A percentile compares a stretch with the other conserved stretches of the same genome.
Evolutionary conservation across 2,113 vertebrate species (phyloP).

Genomic region (Tenebrosternarchus preto): DNA sequence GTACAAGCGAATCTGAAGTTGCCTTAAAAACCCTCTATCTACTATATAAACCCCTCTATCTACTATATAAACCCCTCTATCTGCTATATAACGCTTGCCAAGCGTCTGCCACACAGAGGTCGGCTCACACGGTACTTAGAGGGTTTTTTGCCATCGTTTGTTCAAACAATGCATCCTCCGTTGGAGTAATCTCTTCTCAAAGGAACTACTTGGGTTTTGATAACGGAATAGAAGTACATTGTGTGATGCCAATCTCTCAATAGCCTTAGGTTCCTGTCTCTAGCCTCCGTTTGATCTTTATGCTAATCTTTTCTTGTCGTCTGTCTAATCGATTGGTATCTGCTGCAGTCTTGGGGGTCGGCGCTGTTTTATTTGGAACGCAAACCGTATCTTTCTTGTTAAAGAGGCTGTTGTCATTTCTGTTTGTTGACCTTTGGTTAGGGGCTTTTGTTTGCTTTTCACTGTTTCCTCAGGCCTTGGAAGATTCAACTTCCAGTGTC

Average conservation of each 20-base stretch:
- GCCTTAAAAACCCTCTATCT: conserved; percentile 97
- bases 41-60: conserved; percentile 81
- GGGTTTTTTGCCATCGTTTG: conserved; percentile 73
- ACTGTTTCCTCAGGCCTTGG: conserved; percentile 42
- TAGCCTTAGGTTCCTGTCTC: conserved; percentile 70
- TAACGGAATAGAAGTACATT: conserved; percentile 59
- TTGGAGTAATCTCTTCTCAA: conserved; percentile 44
- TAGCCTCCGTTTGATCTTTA: conserved; percentile 62
- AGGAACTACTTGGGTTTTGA: conserved; percentile 35
- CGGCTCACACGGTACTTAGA: conserved; percentile 64
- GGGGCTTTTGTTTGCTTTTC: conserved; percentile 50
- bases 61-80: conserved; percentile 91
- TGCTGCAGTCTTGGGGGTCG: conserved; percentile 38
- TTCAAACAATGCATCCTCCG: conserved; percentile 61
- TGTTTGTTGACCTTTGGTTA: conserved; percentile 23
- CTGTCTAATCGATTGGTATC: conserved; percentile 57
- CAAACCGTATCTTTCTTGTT: too few relatives aligned
- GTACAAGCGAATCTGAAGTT: conserved; percentile 73
- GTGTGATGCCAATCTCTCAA: conserved; percentile 75
- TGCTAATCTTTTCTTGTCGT: conserved; percentile 47
- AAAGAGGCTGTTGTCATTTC: too few relatives aligned
- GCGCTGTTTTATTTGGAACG: conserved; percentile 45
- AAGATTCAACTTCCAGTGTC: conserved; percentile 11
- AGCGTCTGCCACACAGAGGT: conserved; percentile 28
- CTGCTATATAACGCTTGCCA: conserved; percentile 67